Evolutionary conservation across 2,888 invertebrate genomes (phyloP).

Genomic region (Eupithecia abbreviata): DNA sequence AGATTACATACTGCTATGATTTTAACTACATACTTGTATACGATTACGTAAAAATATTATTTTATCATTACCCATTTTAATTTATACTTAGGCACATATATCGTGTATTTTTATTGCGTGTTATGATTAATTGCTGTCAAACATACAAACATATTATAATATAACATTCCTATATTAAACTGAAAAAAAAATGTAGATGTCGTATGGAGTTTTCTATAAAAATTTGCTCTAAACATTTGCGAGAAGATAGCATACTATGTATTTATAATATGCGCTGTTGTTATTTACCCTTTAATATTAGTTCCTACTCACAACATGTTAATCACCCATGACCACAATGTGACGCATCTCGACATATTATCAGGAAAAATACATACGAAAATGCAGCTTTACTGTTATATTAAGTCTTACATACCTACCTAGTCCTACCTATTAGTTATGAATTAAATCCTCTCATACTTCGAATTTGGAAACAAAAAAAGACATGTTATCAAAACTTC

Average conservation of each 20-base stretch:
- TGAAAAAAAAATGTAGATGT: no score
- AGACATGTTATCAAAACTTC: no score
- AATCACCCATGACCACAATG: neutral
- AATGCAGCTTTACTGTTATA: neutral
- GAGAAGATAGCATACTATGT: neutral
- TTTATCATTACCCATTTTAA: neutral
- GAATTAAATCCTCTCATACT: neutral
- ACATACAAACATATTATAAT: no score
- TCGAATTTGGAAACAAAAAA: no score
- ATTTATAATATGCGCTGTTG: neutral
- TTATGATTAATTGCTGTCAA: no score
- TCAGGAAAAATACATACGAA: neutral
- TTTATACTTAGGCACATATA: neutral
- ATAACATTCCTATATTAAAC: no score
- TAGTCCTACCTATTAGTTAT: neutral
- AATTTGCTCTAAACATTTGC: neutral
- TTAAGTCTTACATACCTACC: no score
- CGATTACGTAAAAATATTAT: neutral
- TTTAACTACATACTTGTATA: neutral
- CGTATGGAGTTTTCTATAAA: neutral
- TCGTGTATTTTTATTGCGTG: neutral
- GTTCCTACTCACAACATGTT: neutral
- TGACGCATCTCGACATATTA: neutral
- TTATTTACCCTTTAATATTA: neutral
- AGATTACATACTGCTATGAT: neutral